Base-by-base conservation (phyloP, 2,888 invertebrate genomes). In the Argyra leucocephala region DNA sequence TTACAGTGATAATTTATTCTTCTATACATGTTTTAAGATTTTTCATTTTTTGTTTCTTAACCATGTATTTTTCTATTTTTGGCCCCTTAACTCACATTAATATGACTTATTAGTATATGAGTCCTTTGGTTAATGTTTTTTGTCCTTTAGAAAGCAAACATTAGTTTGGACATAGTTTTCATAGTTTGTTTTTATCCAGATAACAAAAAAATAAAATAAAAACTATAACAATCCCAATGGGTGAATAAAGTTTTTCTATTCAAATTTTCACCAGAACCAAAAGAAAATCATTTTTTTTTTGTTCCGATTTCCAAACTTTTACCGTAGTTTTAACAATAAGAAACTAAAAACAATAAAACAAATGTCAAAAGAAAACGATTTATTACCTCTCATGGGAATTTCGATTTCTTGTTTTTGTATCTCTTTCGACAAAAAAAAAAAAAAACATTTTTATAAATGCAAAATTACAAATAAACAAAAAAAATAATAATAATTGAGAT, bases 361-460 rank as follows among this genome's bases (percentile, higher is more conserved):
- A 12, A 48, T 48, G 48, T 48, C 48, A 48, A n/a, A 48, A 48
- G n/a, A n/a, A 48, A 48, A 48, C 48, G 48, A 48, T 48, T 48
- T 48, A 48, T 48, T 48, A 48, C 48, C 48, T 12, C 48, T 48
- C 48, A 18, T 12, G 48, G n/a, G 48, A 48, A 18, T 48, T 48
- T n/a, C 18, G n/a, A 48, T 15, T 48, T 48, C 48, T 48, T 48
- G 48, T 48, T 48, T n/a, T 37, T 48, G 18, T 18, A 18, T 2
- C 2, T 18, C 18, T n/a, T n/a, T n/a, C 18, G 48, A 48, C 12
- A 37, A 37, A 37, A 15, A 15, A 15, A 26, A n/a, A 37, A 37
- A 15, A 9, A 37, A 37, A 37, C 15, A 37, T 7, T 31, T 31
- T 31, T 31, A 31, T 31, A 37, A 37, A 37, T 12, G 12, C 5